Percentiles rank a stretch among this genome's conserved stretches.
These are phyloP conservation scores for Psammodynastes pulverulentus DNA, from an alignment of 2,113 vertebrate species.

Conservation along the genomic window DNA sequence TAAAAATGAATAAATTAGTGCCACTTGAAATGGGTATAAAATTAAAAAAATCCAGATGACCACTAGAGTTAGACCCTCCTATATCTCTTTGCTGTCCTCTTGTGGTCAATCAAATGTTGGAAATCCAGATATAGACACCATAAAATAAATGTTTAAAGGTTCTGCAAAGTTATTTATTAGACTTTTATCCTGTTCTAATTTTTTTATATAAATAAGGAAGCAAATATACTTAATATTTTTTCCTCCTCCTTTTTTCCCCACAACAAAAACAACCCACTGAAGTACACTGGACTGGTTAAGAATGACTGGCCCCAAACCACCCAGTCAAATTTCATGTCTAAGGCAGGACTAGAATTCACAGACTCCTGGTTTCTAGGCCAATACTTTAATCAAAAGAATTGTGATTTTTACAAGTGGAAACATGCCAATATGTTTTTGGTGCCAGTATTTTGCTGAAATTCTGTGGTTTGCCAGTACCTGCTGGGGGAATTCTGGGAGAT, in stretches of 20 bases:
- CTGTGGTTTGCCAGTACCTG: not conserved
- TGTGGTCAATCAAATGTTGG: not conserved
- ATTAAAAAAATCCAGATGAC: not conserved
- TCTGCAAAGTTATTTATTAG: not conserved
- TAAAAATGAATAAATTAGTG: not conserved
- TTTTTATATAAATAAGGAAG: not conserved
- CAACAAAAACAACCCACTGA: not conserved
- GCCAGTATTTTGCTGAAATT: not conserved
- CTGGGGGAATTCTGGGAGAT: not conserved
- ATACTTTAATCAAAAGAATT: not conserved
- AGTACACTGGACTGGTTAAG: not conserved
- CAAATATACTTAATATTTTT: not conserved
- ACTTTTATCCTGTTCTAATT: not conserved
- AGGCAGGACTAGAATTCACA: not conserved
- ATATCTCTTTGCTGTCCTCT: not conserved
- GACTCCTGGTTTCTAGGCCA: not conserved
- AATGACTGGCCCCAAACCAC: not conserved
- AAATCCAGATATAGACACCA: not conserved
- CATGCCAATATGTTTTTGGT: not conserved
- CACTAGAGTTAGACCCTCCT: not conserved
- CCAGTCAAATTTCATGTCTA: not conserved
- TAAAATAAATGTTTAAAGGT: not conserved
- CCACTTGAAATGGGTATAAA: not conserved
- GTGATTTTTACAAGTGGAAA: not conserved
- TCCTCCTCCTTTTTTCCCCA: not conserved